Percentiles rank a stretch among this genome's conserved stretches.
Evolutionary conservation across 2,113 vertebrate species (phyloP).

Genomic region (Varanus komodoensis): DNA sequence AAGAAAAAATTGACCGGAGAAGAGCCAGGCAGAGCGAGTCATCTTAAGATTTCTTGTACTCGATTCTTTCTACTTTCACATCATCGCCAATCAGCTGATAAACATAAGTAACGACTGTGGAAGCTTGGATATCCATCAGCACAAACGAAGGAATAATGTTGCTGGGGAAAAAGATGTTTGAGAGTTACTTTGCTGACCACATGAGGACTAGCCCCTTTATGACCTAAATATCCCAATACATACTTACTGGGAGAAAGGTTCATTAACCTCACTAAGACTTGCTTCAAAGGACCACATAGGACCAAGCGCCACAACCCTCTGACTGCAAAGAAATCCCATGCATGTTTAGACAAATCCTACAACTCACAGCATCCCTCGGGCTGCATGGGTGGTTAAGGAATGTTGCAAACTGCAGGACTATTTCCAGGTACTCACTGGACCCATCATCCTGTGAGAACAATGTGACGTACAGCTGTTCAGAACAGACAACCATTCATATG

Average conservation of each 20-base stretch:
- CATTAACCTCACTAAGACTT: not conserved
- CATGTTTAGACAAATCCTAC: too few species aligned
- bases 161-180: conserved; percentile 75
- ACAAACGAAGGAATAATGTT: conserved; percentile 99
- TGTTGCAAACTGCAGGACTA: too few species aligned
- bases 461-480: not conserved
- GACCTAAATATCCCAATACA: not conserved
- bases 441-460: not conserved
- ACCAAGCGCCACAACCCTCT: too few species aligned
- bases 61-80: conserved; percentile 98
- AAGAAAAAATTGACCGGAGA: not conserved
- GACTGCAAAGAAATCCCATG: not conserved
- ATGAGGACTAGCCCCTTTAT: not conserved
- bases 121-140: conserved; percentile 99
- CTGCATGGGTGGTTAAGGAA: too few species aligned
- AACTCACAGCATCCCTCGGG: too few species aligned
- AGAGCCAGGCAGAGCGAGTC: conserved; percentile 35
- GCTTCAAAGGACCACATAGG: not conserved
- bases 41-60: conserved; percentile 96
- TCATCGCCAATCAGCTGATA: conserved; percentile 98
- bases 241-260: not conserved
- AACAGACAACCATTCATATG: too few species aligned
- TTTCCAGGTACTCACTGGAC: not conserved
- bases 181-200: conserved; percentile 6
- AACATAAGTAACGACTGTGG: conserved; percentile 97